phyloP scores from a whole-genome alignment of 2,888 invertebrate genomes.

The Athalia cordata region DNA sequence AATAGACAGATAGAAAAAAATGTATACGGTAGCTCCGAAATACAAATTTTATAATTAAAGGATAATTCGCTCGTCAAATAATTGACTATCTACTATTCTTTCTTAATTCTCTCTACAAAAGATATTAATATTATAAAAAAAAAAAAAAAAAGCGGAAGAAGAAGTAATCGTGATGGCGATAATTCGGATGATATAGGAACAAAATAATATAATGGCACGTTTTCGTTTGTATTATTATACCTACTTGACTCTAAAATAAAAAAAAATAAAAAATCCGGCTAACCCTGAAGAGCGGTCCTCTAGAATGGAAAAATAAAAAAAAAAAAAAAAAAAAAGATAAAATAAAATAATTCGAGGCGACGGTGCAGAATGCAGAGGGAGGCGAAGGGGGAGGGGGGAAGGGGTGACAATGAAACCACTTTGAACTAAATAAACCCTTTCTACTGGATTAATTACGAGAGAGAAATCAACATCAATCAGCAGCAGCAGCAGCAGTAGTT shows the following conservation, averaged over 20 bases:
- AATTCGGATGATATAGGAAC: too few relatives aligned
- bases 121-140: not conserved
- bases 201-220: not conserved
- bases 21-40: too few relatives aligned
- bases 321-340: not conserved
- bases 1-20: too few relatives aligned
- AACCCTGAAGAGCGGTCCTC: too few relatives aligned
- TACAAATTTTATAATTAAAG: too few relatives aligned
- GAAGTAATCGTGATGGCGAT: not conserved
- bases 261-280: not conserved
- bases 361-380: too few relatives aligned
- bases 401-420: not conserved
- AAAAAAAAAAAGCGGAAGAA: not conserved
- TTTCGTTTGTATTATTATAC: not conserved
- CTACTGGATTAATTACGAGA: not conserved
- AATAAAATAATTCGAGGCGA: too few relatives aligned
- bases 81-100: not conserved
- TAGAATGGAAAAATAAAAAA: not conserved
- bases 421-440: conserved; percentile 22
- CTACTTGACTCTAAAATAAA: not conserved
- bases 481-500: not conserved
- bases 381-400: too few relatives aligned
- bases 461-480: conserved; percentile 10
- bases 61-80: not conserved
- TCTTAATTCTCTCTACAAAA: not conserved